Evolutionary conservation across 1,140 invertebrate species (phyloP).

Genomic region (Drosophila sproati): DNA sequence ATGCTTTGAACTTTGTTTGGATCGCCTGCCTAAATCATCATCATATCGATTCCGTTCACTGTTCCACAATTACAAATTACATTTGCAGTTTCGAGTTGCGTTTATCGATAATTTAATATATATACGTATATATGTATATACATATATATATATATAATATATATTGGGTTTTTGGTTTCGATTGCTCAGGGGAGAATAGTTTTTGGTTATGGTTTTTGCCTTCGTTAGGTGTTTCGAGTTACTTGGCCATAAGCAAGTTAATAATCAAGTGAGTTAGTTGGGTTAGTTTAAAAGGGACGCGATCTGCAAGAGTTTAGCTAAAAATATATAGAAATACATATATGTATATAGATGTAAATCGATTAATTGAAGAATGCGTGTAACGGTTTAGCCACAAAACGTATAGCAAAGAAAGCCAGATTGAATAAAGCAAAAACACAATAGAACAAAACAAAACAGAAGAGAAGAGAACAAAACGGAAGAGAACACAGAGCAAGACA

Average conservation of each 20-base stretch:
- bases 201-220: slow-evolving; percentile 2
- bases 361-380: slow-evolving; percentile 53
- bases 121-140: slow-evolving; percentile 6
- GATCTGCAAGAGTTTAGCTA: slow-evolving; percentile 78
- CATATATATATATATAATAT: slow-evolving; percentile 1
- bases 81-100: slow-evolving; percentile 16
- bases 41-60: slow-evolving; percentile 9
- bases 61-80: slow-evolving; percentile 13
- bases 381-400: slow-evolving; percentile 45
- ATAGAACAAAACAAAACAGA: slow-evolving; percentile 4
- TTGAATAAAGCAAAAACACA: background rate
- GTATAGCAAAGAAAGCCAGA: slow-evolving; percentile 21
- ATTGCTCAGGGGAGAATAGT: slow-evolving; percentile 8
- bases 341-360: slow-evolving; percentile 46
- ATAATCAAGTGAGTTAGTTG: slow-evolving; percentile 39
- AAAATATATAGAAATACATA: slow-evolving; percentile 76
- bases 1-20: slow-evolving; percentile 40
- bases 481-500: slow-evolving; percentile 25
- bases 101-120: slow-evolving; percentile 21
- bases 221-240: slow-evolving; percentile 8
- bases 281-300: slow-evolving; percentile 59
- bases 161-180: slow-evolving; percentile 25
- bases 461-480: no score
- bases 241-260: slow-evolving; percentile 20
- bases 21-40: slow-evolving; percentile 46